phyloP scores from a whole-genome alignment of 2,888 invertebrate genomes.

The Deroplatys truncata region DNA sequence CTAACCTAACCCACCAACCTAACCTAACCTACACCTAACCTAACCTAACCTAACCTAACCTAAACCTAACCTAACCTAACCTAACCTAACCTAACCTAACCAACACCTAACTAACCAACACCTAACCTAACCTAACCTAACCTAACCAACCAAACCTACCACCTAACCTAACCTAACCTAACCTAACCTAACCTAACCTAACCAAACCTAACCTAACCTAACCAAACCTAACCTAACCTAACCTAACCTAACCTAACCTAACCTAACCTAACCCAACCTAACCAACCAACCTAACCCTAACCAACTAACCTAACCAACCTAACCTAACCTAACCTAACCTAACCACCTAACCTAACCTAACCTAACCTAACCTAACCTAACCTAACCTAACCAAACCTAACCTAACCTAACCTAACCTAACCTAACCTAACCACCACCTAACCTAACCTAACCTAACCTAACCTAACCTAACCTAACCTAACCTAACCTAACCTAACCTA shows the following conservation, averaged over 20 bases:
- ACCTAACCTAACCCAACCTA: constrained; percentile 1
- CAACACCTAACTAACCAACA: no score
- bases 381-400: background rate
- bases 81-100: constrained; percentile 16
- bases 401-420: background rate
- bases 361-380: constrained; percentile 1
- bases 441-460: background rate
- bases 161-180: constrained; percentile 3
- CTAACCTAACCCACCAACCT: no score
- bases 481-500: background rate
- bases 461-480: background rate
- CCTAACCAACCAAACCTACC: background rate
- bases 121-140: constrained; percentile 11
- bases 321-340: background rate
- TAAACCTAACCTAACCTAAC: constrained; percentile 13
- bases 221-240: constrained; percentile 2
- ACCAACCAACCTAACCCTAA: background rate
- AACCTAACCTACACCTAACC: constrained; percentile 12
- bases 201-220: background rate
- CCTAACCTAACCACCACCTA: background rate
- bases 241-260: background rate
- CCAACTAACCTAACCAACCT: no score
- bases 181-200: background rate
- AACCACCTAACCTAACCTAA: constrained; percentile 1
- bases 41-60: constrained; percentile 10